phyloP scores from a whole-genome alignment of 2,113 vertebrate species.

The Peromyscus polionotus region DNA sequence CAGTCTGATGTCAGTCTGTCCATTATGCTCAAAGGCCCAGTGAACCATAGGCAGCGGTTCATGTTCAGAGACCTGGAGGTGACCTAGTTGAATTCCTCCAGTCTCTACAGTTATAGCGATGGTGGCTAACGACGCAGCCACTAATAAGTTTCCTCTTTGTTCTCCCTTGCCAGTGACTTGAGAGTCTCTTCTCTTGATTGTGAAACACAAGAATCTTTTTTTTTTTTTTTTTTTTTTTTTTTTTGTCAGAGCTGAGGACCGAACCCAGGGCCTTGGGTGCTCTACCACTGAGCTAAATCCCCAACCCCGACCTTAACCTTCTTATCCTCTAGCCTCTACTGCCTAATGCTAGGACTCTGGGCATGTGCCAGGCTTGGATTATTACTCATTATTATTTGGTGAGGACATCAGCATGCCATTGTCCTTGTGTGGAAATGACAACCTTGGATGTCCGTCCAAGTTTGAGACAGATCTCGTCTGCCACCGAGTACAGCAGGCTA shows the following conservation, averaged over 20 bases:
- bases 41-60: neutral
- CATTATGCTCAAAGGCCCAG: neutral
- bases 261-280: too few species aligned
- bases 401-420: neutral
- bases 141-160: neutral
- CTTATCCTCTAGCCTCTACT: neutral
- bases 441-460: neutral
- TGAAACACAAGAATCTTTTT: neutral
- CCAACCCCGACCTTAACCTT: neutral
- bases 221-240: too few species aligned
- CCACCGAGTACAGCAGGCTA: neutral
- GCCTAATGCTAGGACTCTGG: neutral
- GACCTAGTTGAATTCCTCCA: neutral
- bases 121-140: neutral
- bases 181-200: neutral
- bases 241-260: too few species aligned
- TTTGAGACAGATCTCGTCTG: neutral
- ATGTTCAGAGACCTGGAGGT: neutral
- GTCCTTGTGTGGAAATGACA: neutral
- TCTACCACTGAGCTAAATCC: too few species aligned
- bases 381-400: neutral
- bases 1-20: neutral
- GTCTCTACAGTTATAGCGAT: neutral
- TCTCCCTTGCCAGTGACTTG: neutral
- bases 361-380: neutral